A percentile compares a stretch with the other conserved stretches of the same genome.
Conservation (phyloP, 2,797 vertebrate species). For the Onychomys arenicola region DNA sequence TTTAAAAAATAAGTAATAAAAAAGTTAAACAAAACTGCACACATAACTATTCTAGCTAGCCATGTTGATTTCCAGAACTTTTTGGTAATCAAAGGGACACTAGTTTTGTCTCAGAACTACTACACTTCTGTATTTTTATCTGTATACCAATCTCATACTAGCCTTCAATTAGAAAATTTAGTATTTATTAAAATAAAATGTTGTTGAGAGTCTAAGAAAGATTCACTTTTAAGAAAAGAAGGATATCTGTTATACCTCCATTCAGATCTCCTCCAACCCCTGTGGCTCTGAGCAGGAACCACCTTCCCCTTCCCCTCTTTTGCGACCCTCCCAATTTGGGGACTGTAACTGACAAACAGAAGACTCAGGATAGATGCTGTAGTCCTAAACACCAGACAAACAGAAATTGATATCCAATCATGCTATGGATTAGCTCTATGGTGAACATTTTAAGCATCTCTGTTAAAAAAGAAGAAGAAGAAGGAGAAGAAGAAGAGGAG, state of each 20-base stretch:
- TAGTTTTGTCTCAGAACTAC: background rate
- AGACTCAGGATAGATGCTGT: background rate
- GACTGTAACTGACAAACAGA: background rate
- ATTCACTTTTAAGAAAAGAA: constrained; percentile 44
- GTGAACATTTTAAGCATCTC: background rate
- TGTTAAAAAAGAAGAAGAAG: background rate
- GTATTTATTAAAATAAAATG: constrained; percentile 25
- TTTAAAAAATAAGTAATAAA: background rate
- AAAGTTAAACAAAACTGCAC: background rate
- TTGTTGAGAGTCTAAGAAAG: constrained; percentile 17
- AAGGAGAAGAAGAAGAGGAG: no score
- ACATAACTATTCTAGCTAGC: background rate
- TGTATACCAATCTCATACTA: background rate
- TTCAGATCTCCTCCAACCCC: background rate
- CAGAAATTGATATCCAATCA: background rate
- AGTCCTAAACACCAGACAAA: background rate
- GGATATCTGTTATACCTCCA: background rate
- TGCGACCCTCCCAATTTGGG: background rate
- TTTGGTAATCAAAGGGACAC: background rate
- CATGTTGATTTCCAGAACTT: background rate
- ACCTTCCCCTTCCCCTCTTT: background rate
- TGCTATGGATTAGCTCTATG: background rate
- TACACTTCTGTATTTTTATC: background rate
- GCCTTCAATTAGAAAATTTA: constrained; percentile 5
- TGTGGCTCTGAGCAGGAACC: background rate